Evolutionary conservation across 2,113 vertebrate genomes (phyloP).

Genomic region (Oreochromis niloticus): DNA sequence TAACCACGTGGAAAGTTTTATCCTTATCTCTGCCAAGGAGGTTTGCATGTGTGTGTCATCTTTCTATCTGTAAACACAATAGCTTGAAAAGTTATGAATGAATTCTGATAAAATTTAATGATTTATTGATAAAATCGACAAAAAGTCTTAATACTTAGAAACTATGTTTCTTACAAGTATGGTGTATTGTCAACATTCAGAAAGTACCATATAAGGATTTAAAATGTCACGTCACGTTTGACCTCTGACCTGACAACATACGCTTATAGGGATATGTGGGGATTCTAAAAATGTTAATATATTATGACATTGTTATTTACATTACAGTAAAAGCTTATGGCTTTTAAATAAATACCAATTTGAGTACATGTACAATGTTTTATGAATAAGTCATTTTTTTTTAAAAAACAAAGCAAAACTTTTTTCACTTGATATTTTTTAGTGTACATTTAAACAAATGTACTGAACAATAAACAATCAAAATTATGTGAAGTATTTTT

Average conservation of each 20-base stretch:
- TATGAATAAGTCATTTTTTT: background rate
- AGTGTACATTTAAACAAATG: background rate
- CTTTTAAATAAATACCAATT: background rate
- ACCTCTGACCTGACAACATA: background rate
- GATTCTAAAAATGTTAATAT: background rate
- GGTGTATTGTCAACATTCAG: background rate
- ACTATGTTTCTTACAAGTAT: background rate
- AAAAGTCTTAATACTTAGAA: background rate
- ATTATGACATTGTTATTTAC: background rate
- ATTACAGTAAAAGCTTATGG: background rate
- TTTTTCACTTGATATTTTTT: background rate
- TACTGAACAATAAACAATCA: background rate
- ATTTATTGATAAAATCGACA: background rate
- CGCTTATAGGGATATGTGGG: background rate
- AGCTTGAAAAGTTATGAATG: background rate
- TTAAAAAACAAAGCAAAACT: background rate
- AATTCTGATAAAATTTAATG: background rate
- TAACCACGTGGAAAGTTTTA: background rate
- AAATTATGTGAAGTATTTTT: background rate
- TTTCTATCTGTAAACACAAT: background rate
- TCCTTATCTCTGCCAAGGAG: background rate
- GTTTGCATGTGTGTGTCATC: background rate
- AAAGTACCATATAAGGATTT: background rate
- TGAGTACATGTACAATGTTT: background rate
- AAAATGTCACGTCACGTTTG: background rate